phyloP scores from a whole-genome alignment of 2,888 invertebrate species.

The Tenthredo amoena region DNA sequence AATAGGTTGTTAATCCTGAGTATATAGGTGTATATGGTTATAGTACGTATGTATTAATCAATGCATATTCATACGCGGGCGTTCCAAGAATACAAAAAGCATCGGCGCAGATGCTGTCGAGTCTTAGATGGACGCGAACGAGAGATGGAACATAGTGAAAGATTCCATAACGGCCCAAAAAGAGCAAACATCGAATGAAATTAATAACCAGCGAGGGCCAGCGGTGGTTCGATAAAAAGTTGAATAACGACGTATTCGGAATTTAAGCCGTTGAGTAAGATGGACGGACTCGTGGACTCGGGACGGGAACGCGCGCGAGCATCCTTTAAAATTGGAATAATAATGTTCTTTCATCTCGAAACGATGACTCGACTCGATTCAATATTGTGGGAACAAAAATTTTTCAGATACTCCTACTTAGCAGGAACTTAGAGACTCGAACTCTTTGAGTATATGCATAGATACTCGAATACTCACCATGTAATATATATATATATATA shows the following conservation, averaged over 20 bases:
- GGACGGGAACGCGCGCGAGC: constrained; percentile 55
- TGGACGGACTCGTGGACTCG: constrained; percentile 63
- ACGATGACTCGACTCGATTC: constrained; percentile 77
- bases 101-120: constrained; percentile 44
- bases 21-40: not conserved
- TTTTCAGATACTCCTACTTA: constrained; percentile 10
- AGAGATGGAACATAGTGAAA: constrained; percentile 56
- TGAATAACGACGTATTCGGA: constrained; percentile 73
- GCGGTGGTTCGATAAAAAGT: constrained; percentile 66
- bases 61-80: constrained; percentile 68
- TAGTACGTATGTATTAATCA: constrained; percentile 65
- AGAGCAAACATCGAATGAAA: constrained; percentile 61
- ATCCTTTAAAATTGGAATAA: constrained; percentile 77
- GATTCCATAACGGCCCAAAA: constrained; percentile 61
- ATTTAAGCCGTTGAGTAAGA: constrained; percentile 69
- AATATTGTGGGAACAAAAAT: constrained; percentile 76
- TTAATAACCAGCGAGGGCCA: constrained; percentile 60
- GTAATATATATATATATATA: not conserved
- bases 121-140: constrained; percentile 36
- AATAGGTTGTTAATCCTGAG: constrained; percentile 10
- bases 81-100: constrained; percentile 66
- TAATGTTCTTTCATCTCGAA: constrained; percentile 76
- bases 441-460: not conserved
- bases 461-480: not conserved
- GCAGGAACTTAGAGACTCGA: not conserved